phyloP scores from a whole-genome alignment of 2,888 invertebrate species.

The Drosophila austrosaltans region DNA sequence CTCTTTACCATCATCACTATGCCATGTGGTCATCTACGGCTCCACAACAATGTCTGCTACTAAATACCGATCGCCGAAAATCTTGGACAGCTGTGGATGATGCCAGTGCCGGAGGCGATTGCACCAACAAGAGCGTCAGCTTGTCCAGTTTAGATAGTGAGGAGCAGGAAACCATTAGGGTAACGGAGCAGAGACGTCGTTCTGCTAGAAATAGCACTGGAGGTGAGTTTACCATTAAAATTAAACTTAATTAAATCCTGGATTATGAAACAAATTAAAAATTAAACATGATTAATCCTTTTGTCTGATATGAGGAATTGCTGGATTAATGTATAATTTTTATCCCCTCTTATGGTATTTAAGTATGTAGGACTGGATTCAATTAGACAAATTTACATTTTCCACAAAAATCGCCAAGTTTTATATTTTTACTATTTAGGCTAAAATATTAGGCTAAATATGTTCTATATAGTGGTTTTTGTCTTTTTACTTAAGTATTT shows the following conservation, averaged over 20 bases:
- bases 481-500: no score
- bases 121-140: slow-evolving; percentile 86
- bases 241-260: not conserved
- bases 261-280: no score
- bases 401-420: no score
- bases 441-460: no score
- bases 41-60: slow-evolving; percentile 81
- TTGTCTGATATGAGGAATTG: no score
- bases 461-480: no score
- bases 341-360: no score
- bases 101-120: slow-evolving; percentile 85
- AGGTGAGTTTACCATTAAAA: slow-evolving; percentile 64
- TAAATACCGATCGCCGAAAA: slow-evolving; percentile 86
- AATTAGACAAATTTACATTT: no score
- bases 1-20: slow-evolving; percentile 43
- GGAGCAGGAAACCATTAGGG: slow-evolving; percentile 87
- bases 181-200: slow-evolving; percentile 84
- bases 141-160: slow-evolving; percentile 94
- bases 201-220: slow-evolving; percentile 85
- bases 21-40: slow-evolving; percentile 81
- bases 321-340: no score
- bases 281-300: no score
- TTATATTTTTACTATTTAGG: no score
- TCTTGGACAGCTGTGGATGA: slow-evolving; percentile 95
- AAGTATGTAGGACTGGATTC: no score